Conservation (phyloP, 2,888 invertebrate species). For the Laothoe populi region DNA sequence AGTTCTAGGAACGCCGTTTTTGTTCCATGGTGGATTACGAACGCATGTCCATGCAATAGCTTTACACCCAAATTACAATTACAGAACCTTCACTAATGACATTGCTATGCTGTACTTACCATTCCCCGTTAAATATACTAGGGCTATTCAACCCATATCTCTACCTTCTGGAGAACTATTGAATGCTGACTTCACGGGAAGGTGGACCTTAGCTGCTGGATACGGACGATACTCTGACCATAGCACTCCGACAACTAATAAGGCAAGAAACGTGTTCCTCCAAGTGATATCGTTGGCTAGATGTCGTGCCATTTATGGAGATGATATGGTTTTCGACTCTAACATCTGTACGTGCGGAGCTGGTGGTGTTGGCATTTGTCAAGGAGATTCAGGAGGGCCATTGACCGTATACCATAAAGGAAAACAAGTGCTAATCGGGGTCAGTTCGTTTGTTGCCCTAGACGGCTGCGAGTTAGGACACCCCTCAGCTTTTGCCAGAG, state of each 20-base stretch:
- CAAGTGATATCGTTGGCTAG: slow-evolving; percentile 55
- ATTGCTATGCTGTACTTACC: slow-evolving; percentile 65
- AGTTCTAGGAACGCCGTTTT: slow-evolving; percentile 62
- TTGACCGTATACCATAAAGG: slow-evolving; percentile 54
- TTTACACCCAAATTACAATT: slow-evolving; percentile 57
- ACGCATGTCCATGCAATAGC: slow-evolving; percentile 49
- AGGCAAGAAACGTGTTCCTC: slow-evolving; percentile 61
- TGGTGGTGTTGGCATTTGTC: slow-evolving; percentile 70
- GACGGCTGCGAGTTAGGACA: slow-evolving; percentile 66
- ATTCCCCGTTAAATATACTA: slow-evolving; percentile 46
- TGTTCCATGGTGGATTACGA: slow-evolving; percentile 67
- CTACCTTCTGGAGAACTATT: slow-evolving; percentile 52
- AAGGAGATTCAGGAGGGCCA: slow-evolving; percentile 72
- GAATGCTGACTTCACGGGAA: slow-evolving; percentile 50
- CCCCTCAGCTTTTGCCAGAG: slow-evolving; percentile 68
- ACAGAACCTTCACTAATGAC: slow-evolving; percentile 64
- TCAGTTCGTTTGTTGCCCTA: slow-evolving; percentile 69
- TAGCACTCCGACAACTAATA: slow-evolving; percentile 54
- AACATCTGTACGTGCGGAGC: slow-evolving; percentile 68
- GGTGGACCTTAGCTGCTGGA: slow-evolving; percentile 59
- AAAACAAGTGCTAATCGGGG: slow-evolving; percentile 59
- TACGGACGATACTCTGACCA: slow-evolving; percentile 68
- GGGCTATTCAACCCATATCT: slow-evolving; percentile 54
- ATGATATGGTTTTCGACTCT: slow-evolving; percentile 51
- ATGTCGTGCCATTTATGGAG: slow-evolving; percentile 55